Evolutionary conservation across 2,888 invertebrate genomes (phyloP).

Genomic region (Matsumyia berberina): DNA sequence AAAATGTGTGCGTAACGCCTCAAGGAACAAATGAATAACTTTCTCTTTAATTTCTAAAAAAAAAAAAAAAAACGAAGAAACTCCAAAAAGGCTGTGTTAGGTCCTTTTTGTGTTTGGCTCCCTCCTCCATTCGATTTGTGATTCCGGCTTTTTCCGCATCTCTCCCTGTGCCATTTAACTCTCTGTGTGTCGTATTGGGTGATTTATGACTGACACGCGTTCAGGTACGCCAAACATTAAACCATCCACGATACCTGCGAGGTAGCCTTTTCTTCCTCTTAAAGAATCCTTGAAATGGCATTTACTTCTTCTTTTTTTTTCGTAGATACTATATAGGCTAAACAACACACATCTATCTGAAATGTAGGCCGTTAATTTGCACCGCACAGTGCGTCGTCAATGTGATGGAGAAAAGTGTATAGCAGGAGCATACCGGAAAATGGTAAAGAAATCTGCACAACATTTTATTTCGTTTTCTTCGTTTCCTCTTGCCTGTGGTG

Average conservation of each 20-base stretch:
- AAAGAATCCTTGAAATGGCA: conserved; percentile 39
- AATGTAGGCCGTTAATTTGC: conserved; percentile 73
- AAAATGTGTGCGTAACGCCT: conserved; percentile 70
- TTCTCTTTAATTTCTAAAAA: conserved; percentile 45
- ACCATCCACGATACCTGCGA: conserved; percentile 63
- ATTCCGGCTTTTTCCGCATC: conserved; percentile 38
- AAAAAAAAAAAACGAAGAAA: conserved; percentile 2
- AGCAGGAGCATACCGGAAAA: conserved; percentile 7
- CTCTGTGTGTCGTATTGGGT: conserved; percentile 72
- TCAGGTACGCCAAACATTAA: conserved; percentile 75
- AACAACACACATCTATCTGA: conserved; percentile 56
- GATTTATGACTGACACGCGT: conserved; percentile 75
- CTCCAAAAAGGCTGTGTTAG: conserved; percentile 34
- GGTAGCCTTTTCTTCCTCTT: conserved; percentile 54
- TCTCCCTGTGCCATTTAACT: conserved; percentile 58
- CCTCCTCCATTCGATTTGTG: conserved; percentile 34
- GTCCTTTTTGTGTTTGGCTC: conserved; percentile 24
- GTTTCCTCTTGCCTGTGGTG: conserved; percentile 4
- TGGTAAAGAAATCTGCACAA: conserved; percentile 40
- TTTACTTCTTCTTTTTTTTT: conserved; percentile 11
- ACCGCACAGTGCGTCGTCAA: conserved; percentile 71
- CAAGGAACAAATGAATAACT: conserved; percentile 60
- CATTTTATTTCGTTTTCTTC: conserved; percentile 48
- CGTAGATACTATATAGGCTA: conserved; percentile 43
- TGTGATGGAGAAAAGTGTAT: conserved; percentile 48